Evolutionary conservation across 2,888 invertebrate species (phyloP), one percentile per base, ranked within the genome.

Genomic region (Himalopsyche japonica): DNA sequence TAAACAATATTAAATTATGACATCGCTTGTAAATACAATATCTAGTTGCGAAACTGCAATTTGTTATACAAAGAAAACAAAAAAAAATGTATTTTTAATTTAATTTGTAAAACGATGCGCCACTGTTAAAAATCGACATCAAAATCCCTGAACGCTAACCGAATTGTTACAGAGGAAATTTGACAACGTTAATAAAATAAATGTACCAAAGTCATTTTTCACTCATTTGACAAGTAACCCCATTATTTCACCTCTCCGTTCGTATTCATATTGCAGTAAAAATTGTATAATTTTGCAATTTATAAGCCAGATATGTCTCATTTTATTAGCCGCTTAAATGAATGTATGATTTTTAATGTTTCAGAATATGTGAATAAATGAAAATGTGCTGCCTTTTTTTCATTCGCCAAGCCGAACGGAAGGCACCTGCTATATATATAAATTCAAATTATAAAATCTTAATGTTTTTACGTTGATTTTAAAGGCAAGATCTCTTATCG

Each of bases 271-370:
- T 70, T 70, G 70, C 70, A 70, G 27, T 70, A 70, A 70, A 57
- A 70, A 70, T 70, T 70, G 70, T 70, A 70, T 70, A 70, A 70
- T 70, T 70, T 70, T 27, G 70, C 70, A 70, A 70, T 70, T 70
- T 70, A 70, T 70, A 70, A 70, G 70, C 70, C 70, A 70, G 70
- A 70, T 70, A 70, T 27, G 70, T 70, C 70, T 70, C 70, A 70
- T 70, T 70, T 70, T 70, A 70, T 70, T 70, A 70, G 70, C 27
- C 70, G 27, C 15, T 70, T 70, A 70, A 70, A 70, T 70, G 70
- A 70, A 70, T 70, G 70, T 70, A 70, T 70, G 70, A 70, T 70
- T 70, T 70, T 70, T 70, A 70, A 70, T 70, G 70, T 70, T 70
- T 30, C 70, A 70, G 70, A 70, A 70, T 70, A 70, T 70, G 70